Evolutionary conservation across 2,797 vertebrate genomes (phyloP).

Genomic region (Gila robusta): DNA sequence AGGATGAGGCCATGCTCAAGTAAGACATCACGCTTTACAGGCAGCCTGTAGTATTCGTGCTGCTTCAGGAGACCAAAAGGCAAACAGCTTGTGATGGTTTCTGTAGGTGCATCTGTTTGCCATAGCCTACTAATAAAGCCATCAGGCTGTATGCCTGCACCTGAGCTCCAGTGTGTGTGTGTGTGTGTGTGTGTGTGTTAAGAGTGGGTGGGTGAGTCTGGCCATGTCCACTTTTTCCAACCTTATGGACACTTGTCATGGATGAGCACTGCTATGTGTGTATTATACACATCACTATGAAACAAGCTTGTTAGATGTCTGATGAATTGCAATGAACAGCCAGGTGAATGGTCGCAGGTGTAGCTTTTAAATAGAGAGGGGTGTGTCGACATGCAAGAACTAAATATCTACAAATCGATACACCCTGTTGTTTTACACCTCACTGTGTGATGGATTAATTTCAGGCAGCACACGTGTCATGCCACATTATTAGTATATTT

Average conservation of each 20-base stretch:
- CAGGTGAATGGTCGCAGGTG: slow-evolving; percentile 46
- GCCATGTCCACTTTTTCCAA: slow-evolving; percentile 1
- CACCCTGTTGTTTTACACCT: slow-evolving; percentile 7
- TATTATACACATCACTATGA: slow-evolving; percentile 8
- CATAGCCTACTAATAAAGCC: slow-evolving; percentile 23
- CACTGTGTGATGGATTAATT: neutral
- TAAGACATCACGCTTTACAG: slow-evolving; percentile 78
- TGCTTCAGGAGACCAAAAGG: slow-evolving; percentile 29
- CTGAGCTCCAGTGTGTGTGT: neutral
- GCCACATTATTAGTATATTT: slow-evolving; percentile 1
- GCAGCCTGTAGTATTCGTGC: slow-evolving; percentile 24
- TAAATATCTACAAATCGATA: neutral
- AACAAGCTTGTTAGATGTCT: neutral
- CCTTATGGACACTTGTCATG: slow-evolving; percentile 15
- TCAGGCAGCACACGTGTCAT: neutral
- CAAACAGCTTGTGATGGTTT: slow-evolving; percentile 43
- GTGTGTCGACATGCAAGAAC: slow-evolving; percentile 42
- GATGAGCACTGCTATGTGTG: neutral
- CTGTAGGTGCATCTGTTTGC: slow-evolving; percentile 43
- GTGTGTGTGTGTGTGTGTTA: neutral
- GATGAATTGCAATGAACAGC: neutral
- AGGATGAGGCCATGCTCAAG: slow-evolving; percentile 99
- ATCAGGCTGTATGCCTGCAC: slow-evolving; percentile 9
- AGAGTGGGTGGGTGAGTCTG: slow-evolving; percentile 14
- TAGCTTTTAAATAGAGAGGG: slow-evolving; percentile 39